Evolutionary conservation across 2,797 vertebrate genomes (phyloP).

Genomic region (Enteromius mattozi): DNA sequence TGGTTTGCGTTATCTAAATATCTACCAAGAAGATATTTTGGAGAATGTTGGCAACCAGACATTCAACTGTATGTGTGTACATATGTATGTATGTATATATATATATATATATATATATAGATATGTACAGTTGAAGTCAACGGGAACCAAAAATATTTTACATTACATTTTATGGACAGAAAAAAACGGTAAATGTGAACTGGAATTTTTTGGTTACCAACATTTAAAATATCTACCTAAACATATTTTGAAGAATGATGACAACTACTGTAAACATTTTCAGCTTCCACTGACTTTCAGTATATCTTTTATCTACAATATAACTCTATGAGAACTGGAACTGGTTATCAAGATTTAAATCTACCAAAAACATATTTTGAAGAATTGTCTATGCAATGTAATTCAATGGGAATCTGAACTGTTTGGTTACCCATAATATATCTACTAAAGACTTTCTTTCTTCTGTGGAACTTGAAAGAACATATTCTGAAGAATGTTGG

Average conservation of each 20-base stretch:
- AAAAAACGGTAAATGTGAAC: too few relatives aligned
- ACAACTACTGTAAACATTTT: background rate
- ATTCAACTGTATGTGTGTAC: background rate
- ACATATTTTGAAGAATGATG: background rate
- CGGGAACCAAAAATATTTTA: background rate
- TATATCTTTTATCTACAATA: background rate
- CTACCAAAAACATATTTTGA: background rate
- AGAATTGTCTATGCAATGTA: background rate
- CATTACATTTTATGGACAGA: too few relatives aligned
- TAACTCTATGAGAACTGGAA: background rate
- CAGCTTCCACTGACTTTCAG: background rate
- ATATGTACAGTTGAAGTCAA: background rate
- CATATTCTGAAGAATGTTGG: background rate
- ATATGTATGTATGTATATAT: too few relatives aligned
- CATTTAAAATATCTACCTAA: background rate
- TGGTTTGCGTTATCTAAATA: background rate
- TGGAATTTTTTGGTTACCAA: background rate
- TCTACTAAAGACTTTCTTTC: background rate
- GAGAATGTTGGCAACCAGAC: background rate
- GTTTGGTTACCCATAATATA: background rate
- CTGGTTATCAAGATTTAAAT: background rate
- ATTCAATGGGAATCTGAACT: background rate
- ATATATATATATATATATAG: too few relatives aligned
- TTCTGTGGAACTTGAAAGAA: background rate
- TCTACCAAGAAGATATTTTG: background rate